These are phyloP conservation scores for Acanthurus tractus DNA, from an alignment of 2,797 vertebrate genomes.

Conservation along the genomic window DNA sequence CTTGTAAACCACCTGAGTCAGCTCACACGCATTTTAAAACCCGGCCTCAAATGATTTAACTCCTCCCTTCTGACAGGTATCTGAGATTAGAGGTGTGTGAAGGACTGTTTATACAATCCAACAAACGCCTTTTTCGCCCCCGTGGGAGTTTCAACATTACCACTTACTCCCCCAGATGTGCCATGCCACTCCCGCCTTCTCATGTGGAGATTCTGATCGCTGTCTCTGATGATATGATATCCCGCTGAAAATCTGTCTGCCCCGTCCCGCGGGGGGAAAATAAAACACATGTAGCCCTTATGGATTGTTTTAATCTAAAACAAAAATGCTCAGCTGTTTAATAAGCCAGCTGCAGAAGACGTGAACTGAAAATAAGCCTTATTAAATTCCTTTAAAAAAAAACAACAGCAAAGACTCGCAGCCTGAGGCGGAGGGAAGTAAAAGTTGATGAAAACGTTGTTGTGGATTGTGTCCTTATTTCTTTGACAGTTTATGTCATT, in stretches of 20 bases:
- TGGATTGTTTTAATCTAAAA: slow-evolving; percentile 72
- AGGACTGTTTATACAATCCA: slow-evolving; percentile 19
- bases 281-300: slow-evolving; percentile 48
- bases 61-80: slow-evolving; percentile 16
- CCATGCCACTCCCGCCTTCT: neutral
- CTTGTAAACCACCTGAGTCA: neutral
- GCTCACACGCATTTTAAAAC: slow-evolving; percentile 2
- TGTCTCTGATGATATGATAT: neutral
- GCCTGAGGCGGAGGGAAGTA: slow-evolving; percentile 46
- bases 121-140: neutral
- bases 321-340: slow-evolving; percentile 72
- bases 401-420: slow-evolving; percentile 18
- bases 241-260: slow-evolving; percentile 10
- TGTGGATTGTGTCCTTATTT: slow-evolving; percentile 51
- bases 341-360: slow-evolving; percentile 75
- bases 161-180: slow-evolving; percentile 2
- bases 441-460: slow-evolving; percentile 59
- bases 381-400: slow-evolving; percentile 60
- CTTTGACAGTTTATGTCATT: slow-evolving; percentile 54
- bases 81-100: slow-evolving; percentile 23
- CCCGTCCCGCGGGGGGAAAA: slow-evolving; percentile 29
- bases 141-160: slow-evolving; percentile 16
- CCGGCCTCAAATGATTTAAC: slow-evolving; percentile 7
- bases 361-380: slow-evolving; percentile 67
- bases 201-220: neutral